Evolutionary conservation across 2,797 vertebrate species (phyloP).

Genomic region (Epinephelus malabaricus): DNA sequence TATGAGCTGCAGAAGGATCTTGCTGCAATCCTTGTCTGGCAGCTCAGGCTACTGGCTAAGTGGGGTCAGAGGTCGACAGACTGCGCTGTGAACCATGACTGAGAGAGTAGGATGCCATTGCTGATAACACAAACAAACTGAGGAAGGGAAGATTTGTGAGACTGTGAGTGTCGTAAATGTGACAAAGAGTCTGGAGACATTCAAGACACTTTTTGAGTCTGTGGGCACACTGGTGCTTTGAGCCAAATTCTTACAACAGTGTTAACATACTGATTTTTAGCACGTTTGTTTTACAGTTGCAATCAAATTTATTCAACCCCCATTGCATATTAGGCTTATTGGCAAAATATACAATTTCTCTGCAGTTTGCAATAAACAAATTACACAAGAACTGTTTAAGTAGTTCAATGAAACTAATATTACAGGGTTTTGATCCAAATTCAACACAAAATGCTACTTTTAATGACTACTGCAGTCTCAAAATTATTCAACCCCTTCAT

Average conservation of each 20-base stretch:
- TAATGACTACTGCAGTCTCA: no score
- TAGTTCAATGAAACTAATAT: no score
- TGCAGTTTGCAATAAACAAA: no score
- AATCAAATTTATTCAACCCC: no score
- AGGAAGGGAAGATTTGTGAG: not conserved
- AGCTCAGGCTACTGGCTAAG: slow-evolving; percentile 25
- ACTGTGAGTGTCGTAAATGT: slow-evolving; percentile 2
- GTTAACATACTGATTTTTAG: not conserved
- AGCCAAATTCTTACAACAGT: not conserved
- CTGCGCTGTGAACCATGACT: slow-evolving; percentile 1
- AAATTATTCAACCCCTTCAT: no score
- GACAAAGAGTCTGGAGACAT: not conserved
- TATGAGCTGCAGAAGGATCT: slow-evolving; percentile 24
- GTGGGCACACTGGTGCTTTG: not conserved
- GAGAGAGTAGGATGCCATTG: slow-evolving; percentile 25
- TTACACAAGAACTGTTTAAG: no score
- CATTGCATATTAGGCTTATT: no score
- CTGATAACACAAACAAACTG: slow-evolving; percentile 21
- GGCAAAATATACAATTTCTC: no score
- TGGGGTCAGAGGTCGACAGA: slow-evolving; percentile 43
- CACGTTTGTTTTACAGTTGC: not conserved
- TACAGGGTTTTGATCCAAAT: no score
- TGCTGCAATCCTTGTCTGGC: slow-evolving; percentile 12
- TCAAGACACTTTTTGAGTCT: not conserved
- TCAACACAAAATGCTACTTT: no score